phyloP scores from a whole-genome alignment of 23 tunicate species.

The Styela clava region DNA sequence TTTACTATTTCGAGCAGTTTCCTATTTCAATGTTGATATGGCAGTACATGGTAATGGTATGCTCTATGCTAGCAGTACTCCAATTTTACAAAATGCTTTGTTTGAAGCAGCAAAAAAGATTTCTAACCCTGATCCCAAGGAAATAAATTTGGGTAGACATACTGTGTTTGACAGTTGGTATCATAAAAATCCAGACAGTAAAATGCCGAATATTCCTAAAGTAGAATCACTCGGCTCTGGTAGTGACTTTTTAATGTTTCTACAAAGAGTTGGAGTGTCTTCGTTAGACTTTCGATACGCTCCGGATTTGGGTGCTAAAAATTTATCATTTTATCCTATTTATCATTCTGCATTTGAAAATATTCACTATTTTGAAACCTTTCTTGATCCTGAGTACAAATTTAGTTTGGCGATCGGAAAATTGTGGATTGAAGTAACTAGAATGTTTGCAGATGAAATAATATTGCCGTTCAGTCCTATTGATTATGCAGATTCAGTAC shows the following conservation, averaged over 20 bases:
- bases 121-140: conserved; percentile 52
- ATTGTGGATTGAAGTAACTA: conserved; percentile 37
- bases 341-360: conserved; percentile 85
- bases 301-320: conserved; percentile 8
- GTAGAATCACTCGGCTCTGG: conserved; percentile 65
- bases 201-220: conserved; percentile 31
- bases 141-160: conserved; percentile 33
- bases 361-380: conserved; percentile 63
- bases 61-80: conserved; percentile 58
- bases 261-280: conserved; percentile 72
- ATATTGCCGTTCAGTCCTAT: conserved; percentile 49
- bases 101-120: conserved; percentile 40
- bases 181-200: conserved; percentile 32
- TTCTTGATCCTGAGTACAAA: conserved; percentile 64
- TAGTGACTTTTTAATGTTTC: conserved; percentile 65
- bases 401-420: conserved; percentile 49
- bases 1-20: conserved; percentile 55
- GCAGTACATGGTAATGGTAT: conserved; percentile 72
- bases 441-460: conserved; percentile 28
- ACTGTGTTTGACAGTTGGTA: conserved; percentile 88
- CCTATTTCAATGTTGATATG: conserved; percentile 83
- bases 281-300: conserved; percentile 72
- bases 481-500: conserved; percentile 47
- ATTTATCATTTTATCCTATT: conserved; percentile 61
- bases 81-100: conserved; percentile 38